Evolutionary conservation across 2,797 vertebrate species (phyloP).

Genomic region (Tamandua tetradactyla): DNA sequence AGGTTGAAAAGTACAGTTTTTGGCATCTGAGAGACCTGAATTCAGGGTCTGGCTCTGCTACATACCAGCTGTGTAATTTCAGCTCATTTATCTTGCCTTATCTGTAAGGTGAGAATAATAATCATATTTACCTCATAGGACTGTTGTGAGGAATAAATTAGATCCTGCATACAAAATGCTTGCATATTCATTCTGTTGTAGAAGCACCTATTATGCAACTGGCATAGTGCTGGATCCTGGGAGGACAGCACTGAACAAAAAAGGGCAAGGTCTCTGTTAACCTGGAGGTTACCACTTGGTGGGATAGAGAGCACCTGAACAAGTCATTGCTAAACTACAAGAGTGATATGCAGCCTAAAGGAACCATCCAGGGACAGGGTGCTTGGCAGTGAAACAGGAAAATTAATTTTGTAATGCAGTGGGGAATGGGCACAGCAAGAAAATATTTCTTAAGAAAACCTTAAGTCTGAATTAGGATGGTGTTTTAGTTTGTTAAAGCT

Average conservation of each 20-base stretch:
- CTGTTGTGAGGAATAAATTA: background rate
- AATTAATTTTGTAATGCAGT: background rate
- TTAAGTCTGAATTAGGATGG: background rate
- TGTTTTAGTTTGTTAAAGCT: too few relatives aligned
- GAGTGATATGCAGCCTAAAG: background rate
- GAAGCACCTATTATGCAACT: background rate
- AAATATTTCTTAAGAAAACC: background rate
- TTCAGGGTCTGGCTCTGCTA: background rate
- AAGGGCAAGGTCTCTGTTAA: background rate
- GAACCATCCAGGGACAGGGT: background rate
- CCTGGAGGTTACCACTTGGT: background rate
- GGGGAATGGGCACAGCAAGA: background rate
- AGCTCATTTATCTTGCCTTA: background rate
- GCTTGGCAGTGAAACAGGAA: background rate
- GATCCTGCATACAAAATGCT: background rate
- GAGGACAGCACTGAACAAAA: background rate
- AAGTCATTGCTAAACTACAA: background rate
- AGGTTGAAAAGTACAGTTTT: background rate
- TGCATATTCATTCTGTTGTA: background rate
- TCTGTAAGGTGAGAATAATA: background rate
- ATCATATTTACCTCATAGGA: background rate
- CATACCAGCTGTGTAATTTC: background rate
- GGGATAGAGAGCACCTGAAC: background rate
- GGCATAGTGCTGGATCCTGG: background rate
- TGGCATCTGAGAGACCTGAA: background rate